Conservation (phyloP, 2,888 invertebrate species). For the Cheilosia urbana region DNA sequence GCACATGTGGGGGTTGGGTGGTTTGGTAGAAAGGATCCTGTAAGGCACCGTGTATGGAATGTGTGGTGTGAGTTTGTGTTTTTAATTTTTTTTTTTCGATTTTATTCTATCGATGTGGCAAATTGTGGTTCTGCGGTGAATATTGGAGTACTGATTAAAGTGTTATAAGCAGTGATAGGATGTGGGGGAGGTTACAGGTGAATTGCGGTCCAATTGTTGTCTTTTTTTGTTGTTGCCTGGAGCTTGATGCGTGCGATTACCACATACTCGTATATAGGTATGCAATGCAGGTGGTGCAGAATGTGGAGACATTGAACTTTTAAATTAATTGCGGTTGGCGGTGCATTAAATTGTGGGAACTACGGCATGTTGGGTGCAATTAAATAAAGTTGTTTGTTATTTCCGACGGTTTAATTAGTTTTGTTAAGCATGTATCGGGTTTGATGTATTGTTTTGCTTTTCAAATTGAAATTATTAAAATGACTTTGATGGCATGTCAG, state of each 20-base stretch:
- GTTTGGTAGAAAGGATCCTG: neutral
- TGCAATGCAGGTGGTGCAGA: neutral
- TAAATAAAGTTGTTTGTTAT: slow-evolving; percentile 14
- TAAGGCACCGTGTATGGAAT: slow-evolving; percentile 22
- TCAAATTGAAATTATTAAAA: neutral
- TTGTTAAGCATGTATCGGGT: neutral
- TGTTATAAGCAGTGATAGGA: slow-evolving; percentile 27
- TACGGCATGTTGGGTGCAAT: slow-evolving; percentile 36
- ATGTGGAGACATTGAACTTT: slow-evolving; percentile 59
- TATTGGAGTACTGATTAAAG: slow-evolving; percentile 43
- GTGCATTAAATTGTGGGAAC: slow-evolving; percentile 58
- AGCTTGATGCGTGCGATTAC: slow-evolving; percentile 30
- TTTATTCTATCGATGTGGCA: slow-evolving; percentile 53
- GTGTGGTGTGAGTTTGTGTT: slow-evolving; percentile 46
- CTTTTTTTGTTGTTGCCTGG: slow-evolving; percentile 4
- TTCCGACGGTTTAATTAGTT: slow-evolving; percentile 5
- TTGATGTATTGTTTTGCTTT: neutral
- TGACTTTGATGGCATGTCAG: neutral
- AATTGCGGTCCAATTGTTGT: slow-evolving; percentile 30
- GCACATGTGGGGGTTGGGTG: slow-evolving; percentile 6
- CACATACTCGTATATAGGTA: neutral
- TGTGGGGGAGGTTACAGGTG: slow-evolving; percentile 21
- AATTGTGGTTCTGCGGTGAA: slow-evolving; percentile 57
- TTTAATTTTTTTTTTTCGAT: slow-evolving; percentile 19
- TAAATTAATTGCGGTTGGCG: slow-evolving; percentile 49